Percentiles rank a stretch among this genome's conserved stretches.
phyloP scores from a whole-genome alignment of 1,140 invertebrate genomes.

The Bombus vancouverensis region DNA sequence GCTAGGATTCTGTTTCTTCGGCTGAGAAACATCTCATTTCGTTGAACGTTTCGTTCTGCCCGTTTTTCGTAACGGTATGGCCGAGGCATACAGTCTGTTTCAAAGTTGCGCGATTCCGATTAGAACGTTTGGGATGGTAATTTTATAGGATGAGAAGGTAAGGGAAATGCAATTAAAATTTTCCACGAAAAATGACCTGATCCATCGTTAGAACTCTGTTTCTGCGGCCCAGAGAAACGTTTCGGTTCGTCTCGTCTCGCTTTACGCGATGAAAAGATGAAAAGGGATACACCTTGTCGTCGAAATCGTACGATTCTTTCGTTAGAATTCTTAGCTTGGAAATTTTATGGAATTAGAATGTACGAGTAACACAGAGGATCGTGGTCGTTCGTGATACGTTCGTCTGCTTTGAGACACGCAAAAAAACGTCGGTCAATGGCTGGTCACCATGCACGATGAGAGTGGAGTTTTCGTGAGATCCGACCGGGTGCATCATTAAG shows the following conservation, averaged over 20 bases:
- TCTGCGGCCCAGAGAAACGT: no score
- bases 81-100: neutral
- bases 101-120: neutral
- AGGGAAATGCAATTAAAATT: neutral
- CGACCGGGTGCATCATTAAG: slow-evolving; percentile 69
- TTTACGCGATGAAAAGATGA: no score
- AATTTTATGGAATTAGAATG: neutral
- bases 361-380: no score
- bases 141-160: no score
- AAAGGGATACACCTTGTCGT: no score
- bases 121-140: no score
- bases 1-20: neutral
- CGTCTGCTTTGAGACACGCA: neutral
- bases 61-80: neutral
- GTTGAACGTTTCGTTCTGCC: neutral
- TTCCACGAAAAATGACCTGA: no score
- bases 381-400: neutral
- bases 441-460: slow-evolving; percentile 59
- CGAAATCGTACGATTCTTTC: neutral
- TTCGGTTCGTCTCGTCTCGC: no score
- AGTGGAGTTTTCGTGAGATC: slow-evolving; percentile 68
- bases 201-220: neutral
- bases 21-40: neutral
- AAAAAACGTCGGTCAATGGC: slow-evolving; percentile 43
- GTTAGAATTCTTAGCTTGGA: neutral